These are phyloP conservation scores for Ariolimax columbianus DNA, from an alignment of 2,888 invertebrate species.

Conservation along the genomic window DNA sequence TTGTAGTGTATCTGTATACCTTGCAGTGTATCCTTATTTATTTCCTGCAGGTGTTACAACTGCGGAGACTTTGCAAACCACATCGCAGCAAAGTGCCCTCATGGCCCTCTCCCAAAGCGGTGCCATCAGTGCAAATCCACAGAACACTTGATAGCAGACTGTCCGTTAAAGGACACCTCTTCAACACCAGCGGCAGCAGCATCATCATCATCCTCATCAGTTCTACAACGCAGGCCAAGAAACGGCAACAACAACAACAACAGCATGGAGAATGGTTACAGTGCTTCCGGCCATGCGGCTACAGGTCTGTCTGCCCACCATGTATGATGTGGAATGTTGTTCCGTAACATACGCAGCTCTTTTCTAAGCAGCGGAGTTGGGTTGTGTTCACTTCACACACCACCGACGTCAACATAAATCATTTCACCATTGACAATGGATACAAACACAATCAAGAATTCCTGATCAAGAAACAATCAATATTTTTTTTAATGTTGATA, in stretches of 20 bases:
- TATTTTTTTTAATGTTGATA: no score
- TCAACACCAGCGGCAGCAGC: constrained; percentile 54
- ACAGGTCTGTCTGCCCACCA: constrained; percentile 39
- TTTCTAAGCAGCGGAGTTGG: not conserved
- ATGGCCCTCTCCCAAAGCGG: constrained; percentile 92
- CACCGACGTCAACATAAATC: not conserved
- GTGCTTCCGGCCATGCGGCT: constrained; percentile 39
- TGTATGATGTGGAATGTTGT: constrained; percentile 51
- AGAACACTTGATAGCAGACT: constrained; percentile 93
- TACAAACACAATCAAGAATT: not conserved
- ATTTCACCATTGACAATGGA: constrained; percentile 8
- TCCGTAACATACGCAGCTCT: constrained; percentile 11
- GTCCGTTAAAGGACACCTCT: constrained; percentile 81
- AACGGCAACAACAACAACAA: constrained; percentile 55
- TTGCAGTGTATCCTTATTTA: not conserved
- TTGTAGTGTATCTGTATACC: not conserved
- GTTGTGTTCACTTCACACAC: not conserved
- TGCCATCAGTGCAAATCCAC: constrained; percentile 94
- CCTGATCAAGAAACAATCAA: not conserved
- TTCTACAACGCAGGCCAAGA: constrained; percentile 49
- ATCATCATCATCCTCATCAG: constrained; percentile 22
- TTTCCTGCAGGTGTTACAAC: constrained; percentile 88
- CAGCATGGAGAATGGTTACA: constrained; percentile 54
- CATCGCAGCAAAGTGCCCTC: constrained; percentile 91
- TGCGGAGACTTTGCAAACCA: constrained; percentile 95